phyloP scores from a whole-genome alignment of 2,797 vertebrate genomes.

The Dermochelys coriacea region DNA sequence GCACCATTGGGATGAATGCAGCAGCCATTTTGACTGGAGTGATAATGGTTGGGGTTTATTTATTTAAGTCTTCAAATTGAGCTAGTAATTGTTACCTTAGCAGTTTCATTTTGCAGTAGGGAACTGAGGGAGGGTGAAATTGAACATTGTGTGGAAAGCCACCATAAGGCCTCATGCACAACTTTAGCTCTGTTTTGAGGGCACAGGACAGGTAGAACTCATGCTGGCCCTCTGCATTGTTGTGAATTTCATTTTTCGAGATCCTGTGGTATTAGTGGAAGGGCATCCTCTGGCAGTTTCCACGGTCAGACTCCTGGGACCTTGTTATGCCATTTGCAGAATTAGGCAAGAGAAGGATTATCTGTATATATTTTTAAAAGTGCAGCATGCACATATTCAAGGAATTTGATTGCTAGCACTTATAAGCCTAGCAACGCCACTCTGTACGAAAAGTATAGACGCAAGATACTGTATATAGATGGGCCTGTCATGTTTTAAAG shows the following conservation, averaged over 20 bases:
- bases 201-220: background rate
- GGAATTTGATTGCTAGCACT: background rate
- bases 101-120: slow-evolving; percentile 9
- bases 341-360: background rate
- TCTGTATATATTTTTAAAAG: background rate
- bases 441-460: background rate
- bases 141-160: background rate
- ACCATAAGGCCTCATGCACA: background rate
- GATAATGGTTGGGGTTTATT: slow-evolving; percentile 15
- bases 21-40: slow-evolving; percentile 12
- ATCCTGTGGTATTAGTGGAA: background rate
- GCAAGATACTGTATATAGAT: background rate
- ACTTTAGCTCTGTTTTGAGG: background rate
- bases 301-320: background rate
- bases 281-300: background rate
- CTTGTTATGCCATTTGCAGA: background rate
- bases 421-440: background rate
- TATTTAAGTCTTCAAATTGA: slow-evolving; percentile 42
- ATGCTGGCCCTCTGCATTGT: background rate
- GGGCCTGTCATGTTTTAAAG: background rate
- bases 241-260: background rate
- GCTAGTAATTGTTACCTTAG: background rate
- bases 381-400: background rate
- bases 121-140: background rate
- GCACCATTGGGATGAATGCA: background rate